phyloP scores from a whole-genome alignment of 2,797 vertebrate genomes.

The Diplodus sargus region DNA sequence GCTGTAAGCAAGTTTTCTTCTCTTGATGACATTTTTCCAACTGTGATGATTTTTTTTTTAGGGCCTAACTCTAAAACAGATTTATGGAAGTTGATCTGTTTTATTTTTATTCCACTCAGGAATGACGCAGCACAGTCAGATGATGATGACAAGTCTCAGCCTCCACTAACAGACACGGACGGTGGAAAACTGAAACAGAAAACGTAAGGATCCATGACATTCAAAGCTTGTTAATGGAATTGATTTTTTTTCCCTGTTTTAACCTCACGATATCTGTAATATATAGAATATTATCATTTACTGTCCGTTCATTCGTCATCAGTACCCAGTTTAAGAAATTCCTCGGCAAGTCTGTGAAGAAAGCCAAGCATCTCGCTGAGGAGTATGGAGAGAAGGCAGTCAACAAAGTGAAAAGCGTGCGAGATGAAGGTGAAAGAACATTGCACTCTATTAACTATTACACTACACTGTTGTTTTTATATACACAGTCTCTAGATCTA shows the following conservation, averaged over 20 bases:
- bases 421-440: conserved; percentile 91
- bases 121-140: conserved; percentile 97
- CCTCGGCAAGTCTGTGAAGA: conserved; percentile 97
- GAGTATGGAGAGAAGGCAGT: conserved; percentile 98
- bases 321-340: conserved; percentile 98
- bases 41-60: neutral
- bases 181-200: conserved; percentile 97
- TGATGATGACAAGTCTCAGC: conserved; percentile 95
- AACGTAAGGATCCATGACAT: conserved; percentile 86
- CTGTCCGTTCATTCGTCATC: conserved; percentile 29
- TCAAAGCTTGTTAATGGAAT: neutral
- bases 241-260: neutral
- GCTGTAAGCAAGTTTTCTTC: neutral
- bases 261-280: neutral
- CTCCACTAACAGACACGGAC: conserved; percentile 90
- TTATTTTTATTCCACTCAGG: conserved; percentile 77
- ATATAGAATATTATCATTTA: neutral
- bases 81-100: conserved; percentile 6
- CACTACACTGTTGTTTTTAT: neutral
- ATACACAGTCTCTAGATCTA: neutral
- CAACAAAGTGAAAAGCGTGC: conserved; percentile 98
- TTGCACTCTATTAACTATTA: no score
- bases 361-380: conserved; percentile 96
- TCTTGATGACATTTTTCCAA: neutral
- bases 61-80: conserved; percentile 3